Conservation (phyloP, 2,113 vertebrate species). For the Verasper variegatus region DNA sequence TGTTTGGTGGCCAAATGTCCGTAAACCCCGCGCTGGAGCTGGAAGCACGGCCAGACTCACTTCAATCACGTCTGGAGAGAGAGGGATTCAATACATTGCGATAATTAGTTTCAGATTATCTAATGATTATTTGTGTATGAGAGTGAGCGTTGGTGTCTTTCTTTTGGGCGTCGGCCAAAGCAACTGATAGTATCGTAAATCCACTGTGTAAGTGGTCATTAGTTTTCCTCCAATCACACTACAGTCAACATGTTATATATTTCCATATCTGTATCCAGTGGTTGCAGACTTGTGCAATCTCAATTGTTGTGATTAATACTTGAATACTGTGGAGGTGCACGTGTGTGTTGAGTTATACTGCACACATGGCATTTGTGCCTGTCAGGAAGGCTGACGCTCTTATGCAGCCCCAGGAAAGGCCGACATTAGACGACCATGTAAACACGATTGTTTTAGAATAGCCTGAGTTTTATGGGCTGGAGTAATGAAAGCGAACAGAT, state of each 20-base stretch:
- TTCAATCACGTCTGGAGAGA: constrained; percentile 66
- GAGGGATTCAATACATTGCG: constrained; percentile 49
- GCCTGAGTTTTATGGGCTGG: constrained; percentile 60
- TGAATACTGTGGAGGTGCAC: constrained; percentile 12
- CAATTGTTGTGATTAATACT: constrained; percentile 66
- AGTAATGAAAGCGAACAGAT: constrained; percentile 73
- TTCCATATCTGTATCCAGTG: constrained; percentile 57
- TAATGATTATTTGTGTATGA: constrained; percentile 51
- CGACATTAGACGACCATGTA: constrained; percentile 56
- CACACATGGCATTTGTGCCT: constrained; percentile 39
- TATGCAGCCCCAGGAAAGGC: constrained; percentile 43
- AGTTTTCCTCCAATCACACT: constrained; percentile 46
- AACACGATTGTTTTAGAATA: constrained; percentile 72
- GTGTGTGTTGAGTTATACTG: constrained; percentile 31
- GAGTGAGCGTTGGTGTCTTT: constrained; percentile 33
- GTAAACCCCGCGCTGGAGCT: constrained; percentile 36
- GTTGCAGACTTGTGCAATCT: constrained; percentile 39
- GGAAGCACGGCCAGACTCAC: constrained; percentile 45
- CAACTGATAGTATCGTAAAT: constrained; percentile 47
- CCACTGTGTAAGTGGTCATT: constrained; percentile 48
- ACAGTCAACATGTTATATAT: constrained; percentile 45
- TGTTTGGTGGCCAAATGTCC: constrained; percentile 60
- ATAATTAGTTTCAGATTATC: constrained; percentile 57
- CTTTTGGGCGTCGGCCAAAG: constrained; percentile 9
- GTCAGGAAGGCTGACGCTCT: constrained; percentile 26